Evolutionary conservation across 1,140 invertebrate species (phyloP), one percentile per base, ranked within the genome.

Genomic region (Ladona fulva): DNA sequence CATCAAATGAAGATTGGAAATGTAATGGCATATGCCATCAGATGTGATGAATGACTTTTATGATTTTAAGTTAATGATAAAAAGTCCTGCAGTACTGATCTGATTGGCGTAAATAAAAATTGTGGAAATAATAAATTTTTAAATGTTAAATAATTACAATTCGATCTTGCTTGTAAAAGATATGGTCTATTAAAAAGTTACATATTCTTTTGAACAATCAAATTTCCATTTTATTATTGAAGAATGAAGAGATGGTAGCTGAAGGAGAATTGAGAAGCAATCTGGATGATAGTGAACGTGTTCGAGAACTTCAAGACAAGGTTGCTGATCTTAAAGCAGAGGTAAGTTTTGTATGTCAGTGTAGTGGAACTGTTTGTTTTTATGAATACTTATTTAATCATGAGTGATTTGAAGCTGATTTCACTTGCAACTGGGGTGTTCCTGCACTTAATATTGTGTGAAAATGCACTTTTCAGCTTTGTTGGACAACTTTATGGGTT

Each of bases 161-260:
- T 37, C 8, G 14, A 75, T 29, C 6, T 75, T 24, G 24, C 74
- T n/a, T 25, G 24, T 24, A 75, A 22, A 16, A 29, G 37, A 25
- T 10, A 10, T 22, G 29, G 29, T 5, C 1, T 37, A 8, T 8
- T 5, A 37, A 37, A 5, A 37, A 75, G 10, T 0, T n/a, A 76
- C 22, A 12, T 25, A 1, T 14, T 22, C 44, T 16, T 5, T 25
- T n/a, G 24, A 14, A 19, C 25, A 42, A 25, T 24, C 12, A 16
- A 52, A 74, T n/a, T 74, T 14, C 19, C 25, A 76, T 80, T 80
- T 80, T 77, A 78, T 82, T 81, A 75, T 84, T 85, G 25, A 83
- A 97, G 95, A 96, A 95, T 85, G 94, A 96, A 85, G 95, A 97
- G 86, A 92, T 97, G 89, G 87, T 94, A 7, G 92, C 95, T 6